phyloP scores from a whole-genome alignment of 2,888 invertebrate genomes.

The Lithodes maja region DNA sequence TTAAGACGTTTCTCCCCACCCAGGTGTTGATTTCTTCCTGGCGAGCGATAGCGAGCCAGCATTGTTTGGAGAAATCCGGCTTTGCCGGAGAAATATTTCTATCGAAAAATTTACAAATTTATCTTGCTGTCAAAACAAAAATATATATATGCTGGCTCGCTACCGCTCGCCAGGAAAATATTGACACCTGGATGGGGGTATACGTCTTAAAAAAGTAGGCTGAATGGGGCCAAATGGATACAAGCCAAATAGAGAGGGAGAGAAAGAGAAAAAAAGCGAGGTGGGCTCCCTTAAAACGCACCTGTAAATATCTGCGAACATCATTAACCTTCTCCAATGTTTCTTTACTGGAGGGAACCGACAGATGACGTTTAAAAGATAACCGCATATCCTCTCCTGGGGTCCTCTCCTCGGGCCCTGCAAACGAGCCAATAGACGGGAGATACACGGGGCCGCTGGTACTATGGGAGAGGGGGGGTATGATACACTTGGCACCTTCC shows the following conservation, averaged over 20 bases:
- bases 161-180: too few species aligned
- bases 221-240: neutral
- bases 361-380: constrained; percentile 50
- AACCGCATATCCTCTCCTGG: neutral
- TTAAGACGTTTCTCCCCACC: too few species aligned
- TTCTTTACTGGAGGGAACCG: constrained; percentile 44
- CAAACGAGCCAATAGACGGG: neutral
- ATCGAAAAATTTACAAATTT: too few species aligned
- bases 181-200: too few species aligned
- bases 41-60: too few species aligned
- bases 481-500: neutral
- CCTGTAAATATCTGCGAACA: constrained; percentile 48
- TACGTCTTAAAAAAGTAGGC: too few species aligned
- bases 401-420: neutral
- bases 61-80: too few species aligned
- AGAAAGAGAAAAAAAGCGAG: too few species aligned
- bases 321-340: constrained; percentile 49
- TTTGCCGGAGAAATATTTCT: too few species aligned
- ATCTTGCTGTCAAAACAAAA: too few species aligned
- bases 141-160: too few species aligned
- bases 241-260: neutral
- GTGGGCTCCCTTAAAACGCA: neutral
- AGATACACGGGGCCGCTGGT: neutral
- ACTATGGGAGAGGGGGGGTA: neutral
- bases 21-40: too few species aligned